Conservation (phyloP, 2,113 vertebrate species). For the Lota lota region DNA sequence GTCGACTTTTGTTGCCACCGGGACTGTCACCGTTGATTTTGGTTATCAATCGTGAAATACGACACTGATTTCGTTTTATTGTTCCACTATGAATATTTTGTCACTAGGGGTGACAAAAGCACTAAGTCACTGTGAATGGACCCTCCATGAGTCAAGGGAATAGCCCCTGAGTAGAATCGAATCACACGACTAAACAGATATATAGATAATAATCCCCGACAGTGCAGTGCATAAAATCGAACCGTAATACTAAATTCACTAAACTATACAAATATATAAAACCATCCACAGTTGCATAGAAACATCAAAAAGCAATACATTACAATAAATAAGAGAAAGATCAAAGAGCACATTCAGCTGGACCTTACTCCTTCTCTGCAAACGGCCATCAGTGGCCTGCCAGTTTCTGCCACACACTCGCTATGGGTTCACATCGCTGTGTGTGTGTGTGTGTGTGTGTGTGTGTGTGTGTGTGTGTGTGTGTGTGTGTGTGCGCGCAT, state of each 20-base stretch:
- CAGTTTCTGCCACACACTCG: conserved; percentile 49
- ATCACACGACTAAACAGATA: too few relatives aligned
- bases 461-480: conserved; percentile 12
- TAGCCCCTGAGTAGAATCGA: too few relatives aligned
- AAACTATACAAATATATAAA: too few relatives aligned
- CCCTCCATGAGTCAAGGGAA: too few relatives aligned
- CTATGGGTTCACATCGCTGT: conserved; percentile 26
- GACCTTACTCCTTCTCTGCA: conserved; percentile 52
- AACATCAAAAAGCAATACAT: too few relatives aligned
- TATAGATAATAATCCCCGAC: too few relatives aligned
- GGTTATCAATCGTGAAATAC: conserved; percentile 31
- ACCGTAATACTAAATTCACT: too few relatives aligned
- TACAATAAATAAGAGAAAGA: not conserved
- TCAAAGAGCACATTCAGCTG: conserved; percentile 17
- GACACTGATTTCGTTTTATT: conserved; percentile 5
- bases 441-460: conserved; percentile 1
- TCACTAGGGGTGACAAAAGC: not conserved
- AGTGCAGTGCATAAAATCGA: too few relatives aligned
- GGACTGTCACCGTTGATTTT: not conserved
- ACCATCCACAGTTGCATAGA: too few relatives aligned
- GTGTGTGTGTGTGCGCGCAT: not conserved
- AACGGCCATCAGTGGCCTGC: conserved; percentile 63
- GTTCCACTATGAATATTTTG: not conserved
- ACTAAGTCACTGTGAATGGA: not conserved
- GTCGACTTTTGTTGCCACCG: too few relatives aligned